These are phyloP conservation scores for Lepidurus couesii DNA, from an alignment of 1,140 invertebrate species.

Conservation along the genomic window DNA sequence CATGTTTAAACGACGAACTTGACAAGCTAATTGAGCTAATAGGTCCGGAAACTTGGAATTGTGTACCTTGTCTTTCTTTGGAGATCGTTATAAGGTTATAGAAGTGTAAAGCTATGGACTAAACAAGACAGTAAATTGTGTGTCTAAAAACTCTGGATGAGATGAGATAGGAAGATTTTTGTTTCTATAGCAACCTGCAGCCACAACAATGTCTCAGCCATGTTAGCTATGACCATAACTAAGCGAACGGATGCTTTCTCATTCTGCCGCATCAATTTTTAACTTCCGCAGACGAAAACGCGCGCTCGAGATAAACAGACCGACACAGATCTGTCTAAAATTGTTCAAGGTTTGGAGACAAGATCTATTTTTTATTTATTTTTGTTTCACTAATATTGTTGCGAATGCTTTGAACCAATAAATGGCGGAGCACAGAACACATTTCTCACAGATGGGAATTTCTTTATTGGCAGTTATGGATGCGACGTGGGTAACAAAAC, in stretches of 20 bases:
- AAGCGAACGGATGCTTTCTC: background rate
- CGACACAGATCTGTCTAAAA: too few species aligned
- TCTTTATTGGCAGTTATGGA: slow-evolving; percentile 60
- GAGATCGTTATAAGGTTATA: background rate
- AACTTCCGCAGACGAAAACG: background rate
- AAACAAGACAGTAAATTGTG: background rate
- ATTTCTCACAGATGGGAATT: background rate
- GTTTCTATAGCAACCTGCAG: slow-evolving; percentile 18
- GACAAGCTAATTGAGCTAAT: background rate
- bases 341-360: too few species aligned
- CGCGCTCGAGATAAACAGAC: background rate
- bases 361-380: too few species aligned
- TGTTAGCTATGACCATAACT: background rate
- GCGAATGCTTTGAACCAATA: too few species aligned
- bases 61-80: background rate
- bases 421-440: background rate
- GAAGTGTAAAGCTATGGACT: background rate
- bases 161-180: slow-evolving; percentile 1
- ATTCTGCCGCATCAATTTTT: background rate
- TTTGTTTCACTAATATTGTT: too few species aligned
- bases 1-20: background rate
- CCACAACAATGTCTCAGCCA: background rate
- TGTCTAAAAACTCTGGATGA: too few species aligned
- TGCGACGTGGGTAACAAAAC: slow-evolving; percentile 72
- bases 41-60: too few species aligned